phyloP scores from a whole-genome alignment of 2,888 invertebrate species.

The Mythimna vitellina region DNA sequence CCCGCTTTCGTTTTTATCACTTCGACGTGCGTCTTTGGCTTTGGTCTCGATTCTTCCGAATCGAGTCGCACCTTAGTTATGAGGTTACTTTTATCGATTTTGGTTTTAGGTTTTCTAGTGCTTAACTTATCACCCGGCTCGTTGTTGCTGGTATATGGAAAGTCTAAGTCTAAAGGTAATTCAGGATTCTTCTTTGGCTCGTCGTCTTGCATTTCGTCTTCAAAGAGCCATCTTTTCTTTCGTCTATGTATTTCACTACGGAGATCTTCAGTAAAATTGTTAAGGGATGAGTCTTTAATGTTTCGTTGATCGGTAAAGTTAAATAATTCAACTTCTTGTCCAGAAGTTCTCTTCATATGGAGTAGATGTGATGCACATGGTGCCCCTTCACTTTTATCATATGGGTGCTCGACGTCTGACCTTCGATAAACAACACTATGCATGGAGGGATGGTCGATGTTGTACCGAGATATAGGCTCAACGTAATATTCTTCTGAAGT shows the following conservation, averaged over 20 bases:
- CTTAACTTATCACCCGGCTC: slow-evolving; percentile 88
- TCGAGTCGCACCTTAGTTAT: slow-evolving; percentile 89
- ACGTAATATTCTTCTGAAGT: slow-evolving; percentile 95
- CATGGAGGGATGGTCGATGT: slow-evolving; percentile 89
- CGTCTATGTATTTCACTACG: slow-evolving; percentile 82
- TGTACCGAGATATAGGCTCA: slow-evolving; percentile 94
- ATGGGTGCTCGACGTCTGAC: slow-evolving; percentile 93
- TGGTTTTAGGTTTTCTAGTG: slow-evolving; percentile 88
- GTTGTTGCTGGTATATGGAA: slow-evolving; percentile 92
- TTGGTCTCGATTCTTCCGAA: slow-evolving; percentile 90
- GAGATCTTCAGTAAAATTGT: slow-evolving; percentile 82
- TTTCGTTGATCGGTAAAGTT: slow-evolving; percentile 80
- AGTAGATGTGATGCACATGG: slow-evolving; percentile 92
- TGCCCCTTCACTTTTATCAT: slow-evolving; percentile 74
- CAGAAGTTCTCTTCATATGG: slow-evolving; percentile 85
- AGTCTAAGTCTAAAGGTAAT: slow-evolving; percentile 92
- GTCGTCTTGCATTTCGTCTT: slow-evolving; percentile 91
- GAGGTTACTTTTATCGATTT: slow-evolving; percentile 89
- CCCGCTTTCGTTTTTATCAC: slow-evolving; percentile 92
- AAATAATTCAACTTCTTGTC: slow-evolving; percentile 81
- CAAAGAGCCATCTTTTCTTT: slow-evolving; percentile 93
- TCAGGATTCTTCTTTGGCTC: slow-evolving; percentile 92
- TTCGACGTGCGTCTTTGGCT: slow-evolving; percentile 93
- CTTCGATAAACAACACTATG: slow-evolving; percentile 96
- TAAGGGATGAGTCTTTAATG: slow-evolving; percentile 74